Base-by-base conservation (phyloP, 1,140 invertebrate genomes). In the Belonocnema kinseyi region DNA sequence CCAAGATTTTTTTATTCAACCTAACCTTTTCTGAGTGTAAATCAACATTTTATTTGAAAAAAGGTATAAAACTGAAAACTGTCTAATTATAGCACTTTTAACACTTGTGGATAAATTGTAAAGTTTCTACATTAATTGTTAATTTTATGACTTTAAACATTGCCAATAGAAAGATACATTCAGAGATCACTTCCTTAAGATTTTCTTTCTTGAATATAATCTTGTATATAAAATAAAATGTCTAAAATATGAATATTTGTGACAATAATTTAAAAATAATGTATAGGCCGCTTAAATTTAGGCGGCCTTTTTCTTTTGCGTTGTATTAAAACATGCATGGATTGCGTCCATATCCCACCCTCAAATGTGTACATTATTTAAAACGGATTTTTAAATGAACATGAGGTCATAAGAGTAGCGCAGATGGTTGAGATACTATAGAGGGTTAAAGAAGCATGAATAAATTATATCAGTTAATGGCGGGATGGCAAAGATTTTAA, bases 391-490 rank as follows among this genome's bases (percentile, higher is more conserved):
- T 66, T 66, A 66, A 66, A 40, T 33, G 61, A 66, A 33, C 40
- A 66, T 66, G n/a, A 66, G 61, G 61, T 66, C 61, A 46, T 21
- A 66, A 66, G 61, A 66, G 61, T 66, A 40, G 61, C 61, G 61
- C 61, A 66, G 61, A 66, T 66, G 61, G 26, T 46, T 66, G 14
- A 21, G 61, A 66, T 21, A 58, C 10, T 17, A 21, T 17, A 19
- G 61, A 66, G 61, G 61, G 61, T 66, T 33, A 33, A 40, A 61
- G 26, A 16, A 66, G n/a, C 33, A 66, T 66, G 61, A 66, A 66
- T 66, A 66, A 66, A 66, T 66, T 66, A 66, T 40, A 46, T 66
- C 61, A 66, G 61, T 66, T 66, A 21, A 40, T 46, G 26, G 14
- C 61, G n/a, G 61, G 33, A 26, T 46, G 33, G n/a, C 13, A 66